Evolutionary conservation across 2,113 vertebrate species (phyloP), one percentile per base, ranked within the genome.

Genomic region (Scolopax mira): DNA sequence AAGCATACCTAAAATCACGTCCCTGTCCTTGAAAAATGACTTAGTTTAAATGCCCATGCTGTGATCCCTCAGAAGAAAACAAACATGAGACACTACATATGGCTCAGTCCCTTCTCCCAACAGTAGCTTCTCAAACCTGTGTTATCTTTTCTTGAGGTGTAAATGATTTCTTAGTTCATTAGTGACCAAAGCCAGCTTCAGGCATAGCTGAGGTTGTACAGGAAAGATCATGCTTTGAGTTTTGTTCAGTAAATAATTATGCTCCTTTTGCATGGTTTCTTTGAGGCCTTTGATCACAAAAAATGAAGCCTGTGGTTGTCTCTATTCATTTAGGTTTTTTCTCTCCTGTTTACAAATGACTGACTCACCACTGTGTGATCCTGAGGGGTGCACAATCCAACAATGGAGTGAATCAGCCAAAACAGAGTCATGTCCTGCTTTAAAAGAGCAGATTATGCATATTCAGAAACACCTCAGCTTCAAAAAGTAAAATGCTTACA

Each of bases 341-440:
- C 69, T 60, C 74, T 94, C 51, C 83, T 91, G 64, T 90, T 93
- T 92, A 87, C 91, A 92, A 95, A 91, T 77, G 61, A 75, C 84
- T 96, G 94, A 96, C 75, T 96, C 91, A 92, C 74, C 73, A 71
- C 84, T 95, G 88, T 92, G 88, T 91, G 92, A 95, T 96, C 72
- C 88, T 82, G 66, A 97, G 86, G 57, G 65, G 55, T 91, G 62
- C 70, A 81, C 61, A 89, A 23, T 86, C 81, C 86, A 79, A 97
- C 91, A 97, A 90, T 79, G 51, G 80, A 91, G 41, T 90, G 94
- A 96, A 88, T 94, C 83, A 95, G 80, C 73, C 91, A 94, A 91
- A 92, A 91, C 77, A 96, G 67, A 85, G 70, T 65, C 87, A 80
- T 80, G 67, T 64, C 60, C 91, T 84, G 48, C 57, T 93, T 93